A percentile compares a stretch with the other conserved stretches of the same genome.
phyloP scores from a whole-genome alignment of 2,888 invertebrate genomes.

The Saturnia japonica region DNA sequence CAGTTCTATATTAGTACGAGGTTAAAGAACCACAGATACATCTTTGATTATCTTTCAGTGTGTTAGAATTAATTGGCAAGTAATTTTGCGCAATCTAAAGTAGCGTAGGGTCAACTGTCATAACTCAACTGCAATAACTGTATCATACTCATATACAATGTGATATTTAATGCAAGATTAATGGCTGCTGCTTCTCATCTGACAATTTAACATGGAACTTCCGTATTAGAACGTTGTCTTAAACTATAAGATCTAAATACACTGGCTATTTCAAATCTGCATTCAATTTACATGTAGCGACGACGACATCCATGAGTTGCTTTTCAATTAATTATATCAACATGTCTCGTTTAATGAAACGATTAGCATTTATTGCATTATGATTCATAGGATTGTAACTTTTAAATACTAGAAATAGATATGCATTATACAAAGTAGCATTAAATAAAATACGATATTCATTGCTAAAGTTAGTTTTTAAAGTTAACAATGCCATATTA shows the following conservation, averaged over 20 bases:
- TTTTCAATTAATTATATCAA: slow-evolving; percentile 51
- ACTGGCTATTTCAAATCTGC: slow-evolving; percentile 14
- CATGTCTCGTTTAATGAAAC: slow-evolving; percentile 12
- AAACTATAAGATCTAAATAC: slow-evolving; percentile 2
- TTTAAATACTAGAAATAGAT: background rate
- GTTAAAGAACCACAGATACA: background rate
- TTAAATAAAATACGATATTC: background rate
- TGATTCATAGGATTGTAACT: slow-evolving; percentile 1
- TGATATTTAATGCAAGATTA: background rate
- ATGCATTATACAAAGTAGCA: too few relatives aligned
- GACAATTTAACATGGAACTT: background rate
- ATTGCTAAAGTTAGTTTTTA: background rate
- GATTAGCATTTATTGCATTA: background rate
- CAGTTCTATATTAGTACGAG: background rate
- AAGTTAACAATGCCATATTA: background rate
- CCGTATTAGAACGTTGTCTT: background rate
- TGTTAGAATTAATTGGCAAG: background rate
- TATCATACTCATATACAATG: background rate
- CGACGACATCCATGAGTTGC: slow-evolving; percentile 48
- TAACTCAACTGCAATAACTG: background rate
- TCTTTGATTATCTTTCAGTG: background rate
- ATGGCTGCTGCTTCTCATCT: slow-evolving; percentile 7
- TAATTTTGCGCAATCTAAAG: background rate
- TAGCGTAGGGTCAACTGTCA: background rate
- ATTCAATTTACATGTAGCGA: slow-evolving; percentile 46